Conservation (phyloP, 2,797 vertebrate species). For the Pteronotus mesoamericanus region DNA sequence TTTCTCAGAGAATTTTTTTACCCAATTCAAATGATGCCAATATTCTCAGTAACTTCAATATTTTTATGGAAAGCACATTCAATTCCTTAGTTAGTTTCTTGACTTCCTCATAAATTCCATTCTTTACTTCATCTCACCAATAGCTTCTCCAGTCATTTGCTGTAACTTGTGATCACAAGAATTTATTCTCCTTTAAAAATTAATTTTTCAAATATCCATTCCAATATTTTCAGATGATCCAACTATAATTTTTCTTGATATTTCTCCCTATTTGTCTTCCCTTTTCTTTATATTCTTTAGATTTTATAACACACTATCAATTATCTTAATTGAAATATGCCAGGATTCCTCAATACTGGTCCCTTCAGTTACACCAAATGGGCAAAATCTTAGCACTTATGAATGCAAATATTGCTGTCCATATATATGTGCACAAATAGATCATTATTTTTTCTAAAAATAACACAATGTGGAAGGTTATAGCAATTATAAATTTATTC, state of each 20-base stretch:
- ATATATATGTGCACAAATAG: background rate
- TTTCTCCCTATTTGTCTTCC: background rate
- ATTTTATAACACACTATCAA: background rate
- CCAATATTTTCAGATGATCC: background rate
- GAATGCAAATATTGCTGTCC: background rate
- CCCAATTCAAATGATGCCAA: background rate
- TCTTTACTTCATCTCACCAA: background rate
- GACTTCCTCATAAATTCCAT: background rate
- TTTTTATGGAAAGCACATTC: background rate
- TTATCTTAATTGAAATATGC: background rate
- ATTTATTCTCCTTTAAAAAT: background rate
- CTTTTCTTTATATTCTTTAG: background rate
- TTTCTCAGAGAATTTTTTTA: background rate
- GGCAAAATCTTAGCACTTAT: background rate
- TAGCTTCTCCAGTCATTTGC: background rate
- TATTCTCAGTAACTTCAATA: background rate
- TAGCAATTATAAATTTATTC: background rate
- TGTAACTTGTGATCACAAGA: background rate
- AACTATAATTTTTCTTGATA: background rate
- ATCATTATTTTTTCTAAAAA: background rate
- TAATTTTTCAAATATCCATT: background rate
- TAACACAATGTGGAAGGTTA: background rate
- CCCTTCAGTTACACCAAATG: background rate
- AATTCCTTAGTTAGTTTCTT: background rate
- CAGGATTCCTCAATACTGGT: background rate